Conservation (phyloP, 2,888 invertebrate genomes). For the Vannuccia rotundouncinata region DNA sequence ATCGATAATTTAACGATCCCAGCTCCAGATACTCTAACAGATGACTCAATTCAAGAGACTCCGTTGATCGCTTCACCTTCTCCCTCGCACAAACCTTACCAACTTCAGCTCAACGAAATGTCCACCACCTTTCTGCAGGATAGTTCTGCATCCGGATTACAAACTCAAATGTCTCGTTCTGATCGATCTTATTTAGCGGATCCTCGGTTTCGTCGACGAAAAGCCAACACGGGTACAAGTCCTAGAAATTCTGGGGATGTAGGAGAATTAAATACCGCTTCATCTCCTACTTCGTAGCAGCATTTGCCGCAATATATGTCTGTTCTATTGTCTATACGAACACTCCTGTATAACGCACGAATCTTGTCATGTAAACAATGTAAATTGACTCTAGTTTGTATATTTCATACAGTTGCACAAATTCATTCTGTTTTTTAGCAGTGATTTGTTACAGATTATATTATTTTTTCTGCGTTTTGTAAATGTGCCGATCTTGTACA, state of each 20-base stretch:
- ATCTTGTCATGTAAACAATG: too few species aligned
- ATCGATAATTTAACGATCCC: not conserved
- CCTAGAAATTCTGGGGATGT: not conserved
- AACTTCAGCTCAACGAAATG: constrained; percentile 27
- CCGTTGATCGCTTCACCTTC: not conserved
- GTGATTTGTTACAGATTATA: too few species aligned
- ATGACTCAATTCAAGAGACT: not conserved
- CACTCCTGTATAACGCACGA: too few species aligned
- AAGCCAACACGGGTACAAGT: constrained; percentile 13
- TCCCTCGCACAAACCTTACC: constrained; percentile 5
- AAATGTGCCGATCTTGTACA: too few species aligned
- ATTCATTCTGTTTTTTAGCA: too few species aligned
- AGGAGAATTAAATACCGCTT: not conserved
- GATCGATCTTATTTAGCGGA: constrained; percentile 34
- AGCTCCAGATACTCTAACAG: not conserved
- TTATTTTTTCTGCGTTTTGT: too few species aligned
- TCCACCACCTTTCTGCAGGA: not conserved
- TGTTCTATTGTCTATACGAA: too few species aligned
- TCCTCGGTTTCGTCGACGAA: constrained; percentile 36
- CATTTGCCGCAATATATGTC: too few species aligned
- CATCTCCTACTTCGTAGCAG: not conserved
- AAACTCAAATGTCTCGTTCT: not conserved
- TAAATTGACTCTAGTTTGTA: too few species aligned
- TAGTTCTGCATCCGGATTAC: not conserved
- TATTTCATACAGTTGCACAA: too few species aligned